Base-by-base conservation (phyloP, 2,888 invertebrate species). In the Buathra laborator region DNA sequence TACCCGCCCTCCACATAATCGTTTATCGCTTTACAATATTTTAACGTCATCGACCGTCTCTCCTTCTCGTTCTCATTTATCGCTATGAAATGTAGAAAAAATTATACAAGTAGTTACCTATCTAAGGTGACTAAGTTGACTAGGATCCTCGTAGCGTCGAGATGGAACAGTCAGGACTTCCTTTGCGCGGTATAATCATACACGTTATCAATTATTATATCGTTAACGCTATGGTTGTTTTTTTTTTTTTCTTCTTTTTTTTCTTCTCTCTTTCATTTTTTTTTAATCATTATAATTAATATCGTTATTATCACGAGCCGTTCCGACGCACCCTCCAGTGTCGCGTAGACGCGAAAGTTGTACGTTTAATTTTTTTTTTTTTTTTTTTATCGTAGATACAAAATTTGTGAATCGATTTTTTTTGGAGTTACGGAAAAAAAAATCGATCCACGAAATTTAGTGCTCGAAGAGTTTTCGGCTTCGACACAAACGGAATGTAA, bases 71-170 rank as follows among this genome's bases (percentile, higher is more conserved):
- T 82, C 7, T 75, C 66, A 44, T 85, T 77, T 24, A 83, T 83
- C 83, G 76, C 83, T 86, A 83, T 90, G 88, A 91, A 91, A 91
- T 87, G 91, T 92, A 92, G 90, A 92, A 92, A 93, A 92, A 93
- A 92, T 91, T 90, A 92, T 90, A 92, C 90, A 91, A 90, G 89
- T 82, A 79, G 72, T 81, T 86, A 89, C 89, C 88, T 88, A 90
- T 85, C 89, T 89, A 90, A 90, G 86, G 86, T 87, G 82, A 86
- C 86, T 81, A 82, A 86, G 79, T 84, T 74, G 75, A 76, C 86
- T 86, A 87, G 76, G 67, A 77, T 77, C 77, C 76, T 80, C 64
- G 48, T 82, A 64, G 77, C 80, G 80, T 85, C 84, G 79, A 85
- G 82, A 70, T 72, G 83, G 87, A 86, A 79, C 83, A 83, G 83